phyloP scores from a whole-genome alignment of 2,113 vertebrate species.

The Numida meleagris region DNA sequence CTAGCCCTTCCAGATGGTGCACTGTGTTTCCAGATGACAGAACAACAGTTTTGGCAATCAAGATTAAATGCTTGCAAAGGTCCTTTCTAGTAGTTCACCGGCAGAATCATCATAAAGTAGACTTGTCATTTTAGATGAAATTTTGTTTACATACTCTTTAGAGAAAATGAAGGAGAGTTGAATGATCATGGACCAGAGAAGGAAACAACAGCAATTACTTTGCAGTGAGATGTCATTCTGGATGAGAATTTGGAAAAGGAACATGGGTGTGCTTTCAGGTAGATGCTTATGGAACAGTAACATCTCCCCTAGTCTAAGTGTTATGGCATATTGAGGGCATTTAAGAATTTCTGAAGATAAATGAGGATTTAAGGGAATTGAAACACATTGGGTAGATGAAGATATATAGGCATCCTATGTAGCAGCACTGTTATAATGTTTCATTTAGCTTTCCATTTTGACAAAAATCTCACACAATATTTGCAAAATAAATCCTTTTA shows the following conservation, averaged over 20 bases:
- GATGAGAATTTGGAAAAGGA: not conserved
- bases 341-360: not conserved
- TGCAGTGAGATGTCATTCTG: not conserved
- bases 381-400: not conserved
- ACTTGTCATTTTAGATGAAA: not conserved
- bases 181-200: not conserved
- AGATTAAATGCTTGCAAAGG: not conserved
- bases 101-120: not conserved
- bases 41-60: not conserved
- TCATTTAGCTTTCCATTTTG: not conserved
- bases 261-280: rapidly evolving
- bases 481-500: not conserved
- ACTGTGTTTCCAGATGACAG: not conserved
- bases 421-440: rapidly evolving
- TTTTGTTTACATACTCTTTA: not conserved
- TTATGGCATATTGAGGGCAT: not conserved
- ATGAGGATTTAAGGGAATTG: not conserved
- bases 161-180: not conserved
- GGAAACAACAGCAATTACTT: not conserved
- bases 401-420: not conserved
- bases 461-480: not conserved
- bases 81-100: not conserved
- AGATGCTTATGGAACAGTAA: not conserved
- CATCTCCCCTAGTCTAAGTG: not conserved
- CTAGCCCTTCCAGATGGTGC: not conserved